Percentiles rank a stretch among this genome's conserved stretches.
These are phyloP conservation scores for Chelonus insularis DNA, from an alignment of 1,140 invertebrate species.

Conservation along the genomic window DNA sequence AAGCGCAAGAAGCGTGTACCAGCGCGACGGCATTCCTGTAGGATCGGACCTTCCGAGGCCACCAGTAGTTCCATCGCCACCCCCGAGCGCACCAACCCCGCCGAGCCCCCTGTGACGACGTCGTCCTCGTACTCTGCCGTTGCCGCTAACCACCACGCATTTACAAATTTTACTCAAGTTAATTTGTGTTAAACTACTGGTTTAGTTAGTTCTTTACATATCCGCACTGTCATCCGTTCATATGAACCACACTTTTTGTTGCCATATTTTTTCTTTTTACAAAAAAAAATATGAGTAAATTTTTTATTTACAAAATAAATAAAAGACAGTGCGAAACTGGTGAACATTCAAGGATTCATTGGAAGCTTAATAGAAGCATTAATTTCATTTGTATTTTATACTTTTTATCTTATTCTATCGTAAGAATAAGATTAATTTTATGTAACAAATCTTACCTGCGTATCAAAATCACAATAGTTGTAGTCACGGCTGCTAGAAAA, in stretches of 20 bases:
- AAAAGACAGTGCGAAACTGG: constrained; percentile 20
- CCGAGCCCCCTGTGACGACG: constrained; percentile 52
- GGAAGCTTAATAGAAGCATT: constrained; percentile 7
- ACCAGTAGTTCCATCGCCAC: constrained; percentile 53
- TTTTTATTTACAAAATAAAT: not conserved
- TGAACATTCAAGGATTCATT: constrained; percentile 1
- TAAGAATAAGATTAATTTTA: too few relatives aligned
- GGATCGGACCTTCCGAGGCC: constrained; percentile 50
- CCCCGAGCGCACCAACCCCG: constrained; percentile 56
- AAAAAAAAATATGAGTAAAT: not conserved
- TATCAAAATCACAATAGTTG: constrained; percentile 85
- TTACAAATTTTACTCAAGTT: constrained; percentile 8
- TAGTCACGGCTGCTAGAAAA: constrained; percentile 85
- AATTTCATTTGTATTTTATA: not conserved
- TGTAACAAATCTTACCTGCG: constrained; percentile 84
- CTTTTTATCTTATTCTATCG: not conserved
- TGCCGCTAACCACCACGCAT: constrained; percentile 51
- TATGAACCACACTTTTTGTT: too few relatives aligned
- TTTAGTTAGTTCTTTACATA: not conserved
- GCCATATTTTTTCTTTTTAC: too few relatives aligned
- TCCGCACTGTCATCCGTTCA: constrained; percentile 14
- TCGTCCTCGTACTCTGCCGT: constrained; percentile 54
- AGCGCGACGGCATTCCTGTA: constrained; percentile 71
- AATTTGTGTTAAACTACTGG: not conserved
- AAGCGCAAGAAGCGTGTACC: constrained; percentile 86